Evolutionary conservation across 2,888 invertebrate genomes (phyloP), one percentile per base, ranked within the genome.

Genomic region (Agrotis clavis): DNA sequence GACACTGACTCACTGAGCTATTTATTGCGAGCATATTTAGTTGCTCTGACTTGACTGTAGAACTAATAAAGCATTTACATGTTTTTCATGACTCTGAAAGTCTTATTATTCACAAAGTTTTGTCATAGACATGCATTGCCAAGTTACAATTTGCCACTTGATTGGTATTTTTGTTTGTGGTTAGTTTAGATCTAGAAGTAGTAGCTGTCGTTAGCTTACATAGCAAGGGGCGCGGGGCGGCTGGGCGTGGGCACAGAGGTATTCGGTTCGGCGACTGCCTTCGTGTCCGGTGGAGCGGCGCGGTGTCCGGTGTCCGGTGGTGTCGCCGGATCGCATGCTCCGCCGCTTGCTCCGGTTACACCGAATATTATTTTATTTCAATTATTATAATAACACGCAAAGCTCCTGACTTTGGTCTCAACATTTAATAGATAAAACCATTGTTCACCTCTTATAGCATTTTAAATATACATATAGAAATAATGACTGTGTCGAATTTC

Each of bases 311-410:
- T 91, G 86, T 72, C 73, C 85, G 77, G 71, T 85, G 86, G 88
- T 87, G 86, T 87, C 85, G 86, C 82, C 81, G 86, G 87, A 86
- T 90, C 90, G 88, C 79, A 88, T 90, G 88, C 88, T 82, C 83
- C 84, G 77, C 73, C 84, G 87, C 83, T 35, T 76, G 79, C 88
- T 88, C 82, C 74, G 70, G 81, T 76, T 84, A 86, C 85, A 82
- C 63, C 56, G 70, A 77, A 81, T 73, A 68, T 61, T 67, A 72
- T 66, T 48, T 50, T 76, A 68, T 53, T 62, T 41, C 41, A 41
- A 30, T 54, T 21, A 70, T 69, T 59, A n/a, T 48, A 41, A 56
- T 50, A 45, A 59, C 53, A 50, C 51, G 4, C 50, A n/a, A 4
- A 2, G n/a, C 18, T 14, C 30, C 35, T 13, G 25, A 21, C 19